These are phyloP conservation scores for Steinernema hermaphroditum DNA, from an alignment of 2,888 invertebrate genomes.

Conservation along the genomic window DNA sequence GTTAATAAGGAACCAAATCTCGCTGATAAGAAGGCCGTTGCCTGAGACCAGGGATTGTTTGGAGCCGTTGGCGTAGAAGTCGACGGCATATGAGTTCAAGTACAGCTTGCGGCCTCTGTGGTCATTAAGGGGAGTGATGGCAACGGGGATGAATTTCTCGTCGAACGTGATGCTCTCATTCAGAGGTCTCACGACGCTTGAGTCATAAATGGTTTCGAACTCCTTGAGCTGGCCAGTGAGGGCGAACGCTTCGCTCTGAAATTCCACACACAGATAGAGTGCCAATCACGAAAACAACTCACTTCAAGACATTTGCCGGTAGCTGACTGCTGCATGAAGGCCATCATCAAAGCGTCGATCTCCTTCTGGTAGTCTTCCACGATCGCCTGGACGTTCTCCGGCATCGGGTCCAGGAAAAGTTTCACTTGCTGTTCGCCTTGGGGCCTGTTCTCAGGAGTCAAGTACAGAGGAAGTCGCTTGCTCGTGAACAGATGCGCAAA, in stretches of 20 bases:
- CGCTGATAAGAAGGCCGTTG: slow-evolving; percentile 50
- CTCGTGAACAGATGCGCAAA: slow-evolving; percentile 62
- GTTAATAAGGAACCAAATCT: slow-evolving; percentile 57
- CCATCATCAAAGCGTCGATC: slow-evolving; percentile 50
- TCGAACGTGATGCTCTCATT: slow-evolving; percentile 35
- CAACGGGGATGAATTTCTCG: slow-evolving; percentile 35
- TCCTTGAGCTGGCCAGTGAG: slow-evolving; percentile 34
- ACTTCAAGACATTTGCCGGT: slow-evolving; percentile 48
- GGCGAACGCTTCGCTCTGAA: slow-evolving; percentile 40
- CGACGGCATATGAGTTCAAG: slow-evolving; percentile 61
- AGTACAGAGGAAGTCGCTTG: slow-evolving; percentile 51
- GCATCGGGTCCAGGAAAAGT: slow-evolving; percentile 40
- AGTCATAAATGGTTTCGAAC: neutral
- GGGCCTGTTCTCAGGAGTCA: slow-evolving; percentile 45
- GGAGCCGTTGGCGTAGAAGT: slow-evolving; percentile 60
- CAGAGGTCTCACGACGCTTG: slow-evolving; percentile 33
- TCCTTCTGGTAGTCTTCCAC: slow-evolving; percentile 55
- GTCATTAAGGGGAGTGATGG: slow-evolving; percentile 7
- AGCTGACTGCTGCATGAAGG: slow-evolving; percentile 51
- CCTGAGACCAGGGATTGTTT: slow-evolving; percentile 42
- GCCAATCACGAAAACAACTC: slow-evolving; percentile 19
- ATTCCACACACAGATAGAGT: neutral
- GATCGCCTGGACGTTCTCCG: slow-evolving; percentile 40
- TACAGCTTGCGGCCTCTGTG: slow-evolving; percentile 45
- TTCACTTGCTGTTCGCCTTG: slow-evolving; percentile 36